Evolutionary conservation across 2,888 invertebrate genomes (phyloP).

Genomic region (Barypeithes pellucidus): DNA sequence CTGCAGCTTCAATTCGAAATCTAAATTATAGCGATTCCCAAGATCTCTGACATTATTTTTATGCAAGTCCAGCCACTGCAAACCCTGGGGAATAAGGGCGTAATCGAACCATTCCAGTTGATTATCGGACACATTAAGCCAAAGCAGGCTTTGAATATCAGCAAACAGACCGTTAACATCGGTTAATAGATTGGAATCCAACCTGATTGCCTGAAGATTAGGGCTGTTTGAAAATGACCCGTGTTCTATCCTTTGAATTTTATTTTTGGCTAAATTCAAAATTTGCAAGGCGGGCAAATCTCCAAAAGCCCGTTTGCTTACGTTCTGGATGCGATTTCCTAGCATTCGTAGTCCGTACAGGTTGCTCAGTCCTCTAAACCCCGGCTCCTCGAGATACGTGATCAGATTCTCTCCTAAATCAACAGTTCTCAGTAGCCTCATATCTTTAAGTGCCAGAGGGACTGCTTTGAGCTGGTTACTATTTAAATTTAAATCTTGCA

Average conservation of each 20-base stretch:
- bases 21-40: conserved; percentile 82
- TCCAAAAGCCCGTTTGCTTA: conserved; percentile 85
- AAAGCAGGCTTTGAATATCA: conserved; percentile 86
- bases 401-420: conserved; percentile 95
- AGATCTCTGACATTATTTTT: conserved; percentile 88
- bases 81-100: conserved; percentile 84
- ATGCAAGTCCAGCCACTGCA: conserved; percentile 93
- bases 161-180: conserved; percentile 89
- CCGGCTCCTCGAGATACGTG: conserved; percentile 83
- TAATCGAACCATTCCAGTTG: conserved; percentile 92
- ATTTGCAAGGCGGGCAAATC: conserved; percentile 88
- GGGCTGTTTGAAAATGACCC: conserved; percentile 87
- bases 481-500: conserved; percentile 92
- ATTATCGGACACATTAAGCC: conserved; percentile 95
- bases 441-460: conserved; percentile 87
- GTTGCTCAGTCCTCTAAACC: conserved; percentile 88
- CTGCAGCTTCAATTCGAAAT: conserved; percentile 82
- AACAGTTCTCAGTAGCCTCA: conserved; percentile 89
- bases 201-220: conserved; percentile 87
- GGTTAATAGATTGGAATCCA: conserved; percentile 88
- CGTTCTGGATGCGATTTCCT: conserved; percentile 88
- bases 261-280: conserved; percentile 90
- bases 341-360: conserved; percentile 91
- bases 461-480: conserved; percentile 87
- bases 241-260: conserved; percentile 83